Evolutionary conservation across 2,797 vertebrate species (phyloP).

Genomic region (Sebastes elongatus): DNA sequence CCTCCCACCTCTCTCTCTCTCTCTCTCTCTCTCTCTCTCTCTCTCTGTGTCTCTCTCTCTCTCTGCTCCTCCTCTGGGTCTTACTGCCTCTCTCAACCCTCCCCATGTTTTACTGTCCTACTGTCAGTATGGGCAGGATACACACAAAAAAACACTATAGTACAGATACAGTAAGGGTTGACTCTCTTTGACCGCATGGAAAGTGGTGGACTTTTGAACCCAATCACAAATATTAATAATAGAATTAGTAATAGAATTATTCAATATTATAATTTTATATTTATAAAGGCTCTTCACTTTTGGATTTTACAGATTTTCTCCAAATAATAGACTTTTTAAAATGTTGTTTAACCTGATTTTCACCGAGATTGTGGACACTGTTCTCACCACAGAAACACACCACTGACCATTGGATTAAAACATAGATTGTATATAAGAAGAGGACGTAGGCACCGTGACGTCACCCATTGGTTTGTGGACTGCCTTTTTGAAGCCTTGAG

Average conservation of each 20-base stretch:
- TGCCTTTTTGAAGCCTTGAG: too few relatives aligned
- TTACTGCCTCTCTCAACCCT: conserved; percentile 63
- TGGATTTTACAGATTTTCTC: neutral
- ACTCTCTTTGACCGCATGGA: neutral
- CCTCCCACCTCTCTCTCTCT: conserved; percentile 25
- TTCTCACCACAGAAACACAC: neutral
- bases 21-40: neutral
- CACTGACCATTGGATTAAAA: neutral
- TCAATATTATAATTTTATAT: neutral
- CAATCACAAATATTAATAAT: neutral
- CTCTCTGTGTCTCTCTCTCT: conserved; percentile 15
- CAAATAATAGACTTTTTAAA: neutral
- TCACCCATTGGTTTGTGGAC: too few relatives aligned
- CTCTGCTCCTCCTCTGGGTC: conserved; percentile 71
- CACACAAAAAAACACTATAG: neutral
- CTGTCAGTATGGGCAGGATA: conserved; percentile 2
- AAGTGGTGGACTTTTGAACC: neutral
- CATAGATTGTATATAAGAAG: too few relatives aligned
- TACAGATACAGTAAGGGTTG: neutral
- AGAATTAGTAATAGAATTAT: neutral
- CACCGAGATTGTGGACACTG: neutral
- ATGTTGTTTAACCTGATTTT: neutral
- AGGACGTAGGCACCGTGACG: too few relatives aligned
- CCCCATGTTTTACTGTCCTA: conserved; percentile 14
- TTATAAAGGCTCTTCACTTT: neutral